A percentile compares a stretch with the other conserved stretches of the same genome.
These are phyloP conservation scores for Leucophenga maculata DNA, from an alignment of 2,888 invertebrate genomes.

Conservation along the genomic window DNA sequence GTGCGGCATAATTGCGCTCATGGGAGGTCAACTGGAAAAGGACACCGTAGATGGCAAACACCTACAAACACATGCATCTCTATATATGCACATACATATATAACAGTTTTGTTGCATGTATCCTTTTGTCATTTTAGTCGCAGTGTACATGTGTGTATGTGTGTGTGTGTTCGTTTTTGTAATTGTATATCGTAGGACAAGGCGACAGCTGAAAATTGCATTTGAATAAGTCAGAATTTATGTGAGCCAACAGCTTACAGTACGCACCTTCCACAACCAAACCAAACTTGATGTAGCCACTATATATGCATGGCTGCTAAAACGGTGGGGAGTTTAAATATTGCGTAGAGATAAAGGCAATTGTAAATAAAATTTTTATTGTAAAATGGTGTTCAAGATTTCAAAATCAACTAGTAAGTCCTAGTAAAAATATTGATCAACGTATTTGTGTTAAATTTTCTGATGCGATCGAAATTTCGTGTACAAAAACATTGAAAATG, in stretches of 20 bases:
- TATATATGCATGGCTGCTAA: conserved; percentile 39
- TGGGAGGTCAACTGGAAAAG: conserved; percentile 47
- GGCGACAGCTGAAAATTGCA: conserved; percentile 46
- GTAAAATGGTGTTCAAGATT: too few relatives aligned
- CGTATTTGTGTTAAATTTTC: too few relatives aligned
- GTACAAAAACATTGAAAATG: too few relatives aligned
- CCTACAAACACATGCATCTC: conserved; percentile 16
- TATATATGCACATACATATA: neutral
- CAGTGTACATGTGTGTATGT: neutral
- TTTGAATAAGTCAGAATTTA: conserved; percentile 46
- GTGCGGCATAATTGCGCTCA: conserved; percentile 48
- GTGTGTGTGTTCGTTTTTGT: neutral
- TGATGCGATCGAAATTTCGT: too few relatives aligned
- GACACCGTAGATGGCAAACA: conserved; percentile 27
- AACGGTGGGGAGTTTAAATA: conserved; percentile 31
- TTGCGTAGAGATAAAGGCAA: neutral
- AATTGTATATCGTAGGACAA: conserved; percentile 30
- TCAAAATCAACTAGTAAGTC: too few relatives aligned
- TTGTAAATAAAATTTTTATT: too few relatives aligned
- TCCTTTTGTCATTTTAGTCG: too few relatives aligned
- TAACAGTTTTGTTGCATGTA: neutral
- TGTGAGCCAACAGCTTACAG: conserved; percentile 23
- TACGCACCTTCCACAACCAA: neutral
- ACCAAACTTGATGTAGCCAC: conserved; percentile 33
- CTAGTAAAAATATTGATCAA: too few relatives aligned